phyloP scores from a whole-genome alignment of 2,888 invertebrate species.

The Xestia c-nigrum region DNA sequence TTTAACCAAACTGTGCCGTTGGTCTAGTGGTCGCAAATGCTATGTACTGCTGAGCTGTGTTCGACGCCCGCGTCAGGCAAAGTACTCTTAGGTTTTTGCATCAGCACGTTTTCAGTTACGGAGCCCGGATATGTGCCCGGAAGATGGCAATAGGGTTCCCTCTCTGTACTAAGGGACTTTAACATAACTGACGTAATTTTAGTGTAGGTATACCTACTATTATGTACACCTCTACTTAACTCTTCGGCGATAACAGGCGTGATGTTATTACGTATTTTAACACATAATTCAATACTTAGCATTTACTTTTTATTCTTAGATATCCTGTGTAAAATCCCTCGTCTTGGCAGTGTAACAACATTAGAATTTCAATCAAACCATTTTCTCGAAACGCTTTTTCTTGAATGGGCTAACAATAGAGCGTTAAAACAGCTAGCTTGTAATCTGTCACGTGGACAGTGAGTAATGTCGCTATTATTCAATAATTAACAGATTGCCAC shows the following conservation, averaged over 20 bases:
- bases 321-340: constrained; percentile 9
- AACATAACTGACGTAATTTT: neutral
- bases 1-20: neutral
- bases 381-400: constrained; percentile 43
- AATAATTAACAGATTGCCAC: constrained; percentile 55
- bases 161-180: neutral
- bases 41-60: neutral
- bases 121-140: neutral
- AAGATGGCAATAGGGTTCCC: neutral
- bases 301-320: neutral
- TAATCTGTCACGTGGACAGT: constrained; percentile 58
- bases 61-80: neutral
- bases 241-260: neutral
- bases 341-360: neutral
- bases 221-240: neutral
- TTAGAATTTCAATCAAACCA: constrained; percentile 13
- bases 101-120: neutral
- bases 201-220: neutral
- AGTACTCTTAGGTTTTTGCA: neutral
- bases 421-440: constrained; percentile 37
- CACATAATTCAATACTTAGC: neutral
- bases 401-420: constrained; percentile 51
- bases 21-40: neutral
- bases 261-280: neutral
- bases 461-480: constrained; percentile 59